Conservation (phyloP, 2,888 invertebrate genomes). For the Rotaria socialis region DNA sequence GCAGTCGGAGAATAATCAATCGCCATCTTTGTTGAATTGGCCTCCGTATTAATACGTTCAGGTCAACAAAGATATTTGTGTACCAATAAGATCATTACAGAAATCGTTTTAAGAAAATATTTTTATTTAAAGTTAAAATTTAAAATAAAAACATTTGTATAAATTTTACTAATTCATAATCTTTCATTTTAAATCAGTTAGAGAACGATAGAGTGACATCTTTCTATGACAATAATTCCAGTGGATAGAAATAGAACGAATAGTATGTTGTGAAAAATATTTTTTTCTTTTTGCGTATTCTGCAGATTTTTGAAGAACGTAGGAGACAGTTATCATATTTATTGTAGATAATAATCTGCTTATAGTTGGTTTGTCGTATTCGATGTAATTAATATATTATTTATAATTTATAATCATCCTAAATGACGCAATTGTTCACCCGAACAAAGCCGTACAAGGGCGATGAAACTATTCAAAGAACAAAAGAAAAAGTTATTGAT, state of each 20-base stretch:
- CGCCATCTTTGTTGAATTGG: background rate
- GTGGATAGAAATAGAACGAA: background rate
- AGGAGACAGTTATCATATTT: background rate
- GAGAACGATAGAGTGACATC: background rate
- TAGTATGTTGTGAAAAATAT: background rate
- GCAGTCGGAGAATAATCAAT: conserved; percentile 23
- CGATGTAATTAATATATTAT: background rate
- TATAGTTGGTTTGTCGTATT: background rate
- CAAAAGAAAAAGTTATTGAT: conserved; percentile 35
- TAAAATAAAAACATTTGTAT: too few relatives aligned
- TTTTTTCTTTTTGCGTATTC: background rate
- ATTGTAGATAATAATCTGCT: conserved; percentile 1
- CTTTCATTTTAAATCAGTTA: too few relatives aligned
- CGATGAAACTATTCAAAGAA: conserved; percentile 30
- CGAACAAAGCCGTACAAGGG: background rate
- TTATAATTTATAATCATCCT: background rate
- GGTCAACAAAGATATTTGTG: background rate
- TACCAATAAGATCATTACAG: background rate
- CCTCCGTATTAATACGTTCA: background rate
- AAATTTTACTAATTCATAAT: too few relatives aligned
- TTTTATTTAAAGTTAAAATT: background rate
- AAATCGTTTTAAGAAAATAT: background rate
- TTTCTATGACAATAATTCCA: background rate
- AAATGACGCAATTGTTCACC: background rate
- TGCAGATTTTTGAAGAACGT: conserved; percentile 13